A percentile compares a stretch with the other conserved stretches of the same genome.
phyloP scores from a whole-genome alignment of 2,113 vertebrate genomes.

The Anarrhichthys ocellatus region DNA sequence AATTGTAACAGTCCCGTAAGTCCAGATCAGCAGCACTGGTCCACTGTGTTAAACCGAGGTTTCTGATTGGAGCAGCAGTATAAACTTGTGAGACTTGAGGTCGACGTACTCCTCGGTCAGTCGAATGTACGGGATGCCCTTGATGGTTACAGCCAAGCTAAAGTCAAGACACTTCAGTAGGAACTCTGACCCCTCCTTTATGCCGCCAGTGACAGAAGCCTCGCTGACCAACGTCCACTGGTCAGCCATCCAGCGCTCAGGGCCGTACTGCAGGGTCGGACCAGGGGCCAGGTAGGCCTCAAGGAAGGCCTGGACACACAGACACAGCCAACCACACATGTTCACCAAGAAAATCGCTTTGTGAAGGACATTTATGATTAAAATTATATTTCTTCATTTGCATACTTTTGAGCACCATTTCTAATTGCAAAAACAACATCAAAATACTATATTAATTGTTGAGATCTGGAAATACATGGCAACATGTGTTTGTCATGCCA shows the following conservation, averaged over 20 bases:
- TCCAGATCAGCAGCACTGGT: conserved; percentile 25
- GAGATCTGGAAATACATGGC: background rate
- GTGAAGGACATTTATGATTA: background rate
- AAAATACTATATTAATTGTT: too few relatives aligned
- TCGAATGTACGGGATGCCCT: conserved; percentile 92
- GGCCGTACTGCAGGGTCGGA: conserved; percentile 95
- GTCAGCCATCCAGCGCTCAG: conserved; percentile 93
- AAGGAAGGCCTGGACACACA: conserved; percentile 88
- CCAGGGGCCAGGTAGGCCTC: conserved; percentile 92
- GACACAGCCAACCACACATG: background rate
- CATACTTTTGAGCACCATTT: too few relatives aligned
- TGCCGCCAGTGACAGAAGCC: conserved; percentile 90
- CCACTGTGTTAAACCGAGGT: conserved; percentile 75
- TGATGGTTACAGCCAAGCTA: conserved; percentile 91
- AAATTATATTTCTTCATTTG: background rate
- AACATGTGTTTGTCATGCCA: background rate
- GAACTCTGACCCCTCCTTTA: conserved; percentile 91
- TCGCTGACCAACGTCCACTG: conserved; percentile 97
- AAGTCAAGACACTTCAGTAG: conserved; percentile 94
- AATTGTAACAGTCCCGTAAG: conserved; percentile 41
- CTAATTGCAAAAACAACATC: background rate
- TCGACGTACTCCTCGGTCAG: conserved; percentile 93
- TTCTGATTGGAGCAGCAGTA: conserved; percentile 92
- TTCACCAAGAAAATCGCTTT: background rate
- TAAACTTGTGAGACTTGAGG: conserved; percentile 96